phyloP scores from a whole-genome alignment of 2,888 invertebrate species.

The Athripsodes cinereus region DNA sequence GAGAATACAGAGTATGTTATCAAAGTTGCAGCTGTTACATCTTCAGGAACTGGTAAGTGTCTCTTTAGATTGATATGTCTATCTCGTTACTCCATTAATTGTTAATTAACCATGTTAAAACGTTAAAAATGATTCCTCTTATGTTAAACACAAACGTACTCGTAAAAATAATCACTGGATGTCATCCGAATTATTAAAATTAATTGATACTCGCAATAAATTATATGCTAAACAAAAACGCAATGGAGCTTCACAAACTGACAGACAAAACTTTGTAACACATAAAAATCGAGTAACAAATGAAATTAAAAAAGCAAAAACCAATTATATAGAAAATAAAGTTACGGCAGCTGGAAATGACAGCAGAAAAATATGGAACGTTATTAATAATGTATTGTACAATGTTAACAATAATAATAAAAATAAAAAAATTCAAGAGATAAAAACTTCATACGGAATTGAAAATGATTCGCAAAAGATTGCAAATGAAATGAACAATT shows the following conservation, averaged over 20 bases:
- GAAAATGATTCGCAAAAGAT: not conserved
- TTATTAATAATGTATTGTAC: too few relatives aligned
- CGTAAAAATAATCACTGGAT: too few relatives aligned
- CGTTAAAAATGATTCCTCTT: too few relatives aligned
- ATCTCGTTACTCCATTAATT: too few relatives aligned
- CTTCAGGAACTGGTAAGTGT: constrained; percentile 57
- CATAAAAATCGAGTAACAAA: not conserved
- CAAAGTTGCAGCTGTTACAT: constrained; percentile 72
- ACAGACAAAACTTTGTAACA: not conserved
- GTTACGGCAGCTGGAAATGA: not conserved
- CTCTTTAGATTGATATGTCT: too few relatives aligned
- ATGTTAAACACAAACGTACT: too few relatives aligned
- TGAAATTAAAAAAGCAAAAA: not conserved
- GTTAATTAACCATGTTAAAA: too few relatives aligned
- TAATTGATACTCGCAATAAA: not conserved
- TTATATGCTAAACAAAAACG: not conserved
- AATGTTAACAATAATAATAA: not conserved
- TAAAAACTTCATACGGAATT: not conserved
- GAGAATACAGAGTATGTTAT: constrained; percentile 73
- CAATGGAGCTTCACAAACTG: not conserved
- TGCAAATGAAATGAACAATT: not conserved
- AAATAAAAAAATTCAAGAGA: not conserved
- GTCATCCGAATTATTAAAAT: too few relatives aligned
- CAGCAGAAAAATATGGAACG: not conserved
- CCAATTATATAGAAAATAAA: not conserved